phyloP scores from a whole-genome alignment of 2,888 invertebrate genomes.

The Synergus itoensis region DNA sequence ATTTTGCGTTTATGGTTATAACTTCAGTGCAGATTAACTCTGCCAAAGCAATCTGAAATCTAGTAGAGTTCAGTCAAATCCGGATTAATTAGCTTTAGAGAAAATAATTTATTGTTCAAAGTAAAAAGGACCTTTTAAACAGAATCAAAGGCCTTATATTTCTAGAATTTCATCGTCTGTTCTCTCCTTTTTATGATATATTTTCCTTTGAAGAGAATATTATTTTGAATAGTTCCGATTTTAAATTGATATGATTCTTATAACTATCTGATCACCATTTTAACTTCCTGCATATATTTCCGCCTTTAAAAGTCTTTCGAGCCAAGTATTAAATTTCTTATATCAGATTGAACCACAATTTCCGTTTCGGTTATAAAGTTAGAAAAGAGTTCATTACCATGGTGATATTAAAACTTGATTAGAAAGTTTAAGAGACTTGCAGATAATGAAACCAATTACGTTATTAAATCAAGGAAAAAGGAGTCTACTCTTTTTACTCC shows the following conservation, averaged over 20 bases:
- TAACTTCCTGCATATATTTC: not conserved
- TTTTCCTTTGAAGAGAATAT: not conserved
- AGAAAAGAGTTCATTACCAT: slow-evolving; percentile 2
- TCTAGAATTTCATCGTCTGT: not conserved
- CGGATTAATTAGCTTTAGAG: not conserved
- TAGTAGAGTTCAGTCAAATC: not conserved
- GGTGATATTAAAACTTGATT: slow-evolving; percentile 31
- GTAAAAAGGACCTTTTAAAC: not conserved
- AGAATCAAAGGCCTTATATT: not conserved
- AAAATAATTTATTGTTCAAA: slow-evolving; percentile 9
- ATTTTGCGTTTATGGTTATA: not conserved
- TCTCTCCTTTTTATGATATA: not conserved
- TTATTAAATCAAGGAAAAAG: slow-evolving; percentile 26
- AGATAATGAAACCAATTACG: slow-evolving; percentile 1
- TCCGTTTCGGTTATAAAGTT: not conserved
- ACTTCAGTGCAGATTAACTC: not conserved
- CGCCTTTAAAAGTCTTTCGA: not conserved
- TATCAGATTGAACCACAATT: slow-evolving; percentile 3
- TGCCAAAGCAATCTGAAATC: not conserved
- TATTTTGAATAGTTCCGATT: not conserved
- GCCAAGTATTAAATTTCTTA: not conserved
- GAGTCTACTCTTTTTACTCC: not conserved
- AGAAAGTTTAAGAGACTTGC: not conserved
- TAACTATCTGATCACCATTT: not conserved
- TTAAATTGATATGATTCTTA: too few species aligned